Conservation (phyloP, 2,888 invertebrate genomes). For the Pristionchus arcanus region DNA sequence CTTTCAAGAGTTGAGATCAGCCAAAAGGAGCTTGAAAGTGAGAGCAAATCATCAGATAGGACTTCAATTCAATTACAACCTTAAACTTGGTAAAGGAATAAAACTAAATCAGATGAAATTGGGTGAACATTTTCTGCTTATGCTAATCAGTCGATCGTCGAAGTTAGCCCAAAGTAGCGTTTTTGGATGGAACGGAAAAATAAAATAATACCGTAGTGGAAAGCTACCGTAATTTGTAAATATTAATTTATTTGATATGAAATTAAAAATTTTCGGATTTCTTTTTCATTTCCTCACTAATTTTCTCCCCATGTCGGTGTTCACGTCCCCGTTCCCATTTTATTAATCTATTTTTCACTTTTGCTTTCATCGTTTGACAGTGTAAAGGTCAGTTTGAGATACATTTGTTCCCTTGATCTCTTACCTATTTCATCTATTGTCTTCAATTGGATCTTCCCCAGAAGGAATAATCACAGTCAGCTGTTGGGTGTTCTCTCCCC, state of each 20-base stretch:
- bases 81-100: not conserved
- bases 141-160: not conserved
- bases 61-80: not conserved
- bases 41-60: not conserved
- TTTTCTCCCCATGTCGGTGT: not conserved
- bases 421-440: not conserved
- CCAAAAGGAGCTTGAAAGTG: conserved; percentile 9
- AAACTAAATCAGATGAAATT: not conserved
- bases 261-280: too few species aligned
- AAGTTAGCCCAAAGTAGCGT: not conserved
- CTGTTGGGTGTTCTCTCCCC: conserved; percentile 49
- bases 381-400: not conserved
- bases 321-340: not conserved
- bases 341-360: not conserved
- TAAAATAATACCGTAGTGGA: not conserved
- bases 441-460: not conserved
- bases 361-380: not conserved
- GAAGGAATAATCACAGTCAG: conserved; percentile 22
- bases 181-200: not conserved
- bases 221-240: not conserved
- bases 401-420: not conserved
- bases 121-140: not conserved
- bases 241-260: too few species aligned
- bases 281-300: not conserved
- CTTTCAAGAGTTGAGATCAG: not conserved